Evolutionary conservation across 2,888 invertebrate species (phyloP).

Genomic region (Chesias legatella): DNA sequence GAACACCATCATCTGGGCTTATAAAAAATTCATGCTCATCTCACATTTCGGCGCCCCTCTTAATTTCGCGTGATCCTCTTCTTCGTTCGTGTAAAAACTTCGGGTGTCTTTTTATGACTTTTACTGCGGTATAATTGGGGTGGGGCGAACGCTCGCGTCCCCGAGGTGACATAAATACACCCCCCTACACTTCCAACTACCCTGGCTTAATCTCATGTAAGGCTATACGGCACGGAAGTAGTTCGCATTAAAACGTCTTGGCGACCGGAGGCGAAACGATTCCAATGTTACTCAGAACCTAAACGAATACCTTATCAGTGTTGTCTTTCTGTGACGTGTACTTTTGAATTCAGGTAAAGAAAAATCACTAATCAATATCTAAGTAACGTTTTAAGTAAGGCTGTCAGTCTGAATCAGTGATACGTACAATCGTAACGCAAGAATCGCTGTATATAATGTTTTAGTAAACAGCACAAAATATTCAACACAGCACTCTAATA

Average conservation of each 20-base stretch:
- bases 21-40: conserved; percentile 81
- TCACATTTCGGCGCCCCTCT: conserved; percentile 81
- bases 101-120: conserved; percentile 81
- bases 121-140: conserved; percentile 81
- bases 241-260: conserved; percentile 60
- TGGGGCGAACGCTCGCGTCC: conserved; percentile 75
- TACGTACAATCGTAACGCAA: conserved; percentile 4
- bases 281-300: too few relatives aligned
- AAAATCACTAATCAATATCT: too few relatives aligned
- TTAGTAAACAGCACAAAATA: conserved; percentile 28
- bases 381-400: too few relatives aligned
- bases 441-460: conserved; percentile 6
- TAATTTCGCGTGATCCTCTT: conserved; percentile 78
- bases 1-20: conserved; percentile 78
- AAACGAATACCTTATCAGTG: too few relatives aligned
- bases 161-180: conserved; percentile 80
- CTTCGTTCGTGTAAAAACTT: conserved; percentile 80
- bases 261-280: conserved; percentile 48
- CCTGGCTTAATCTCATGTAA: conserved; percentile 76
- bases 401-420: background rate
- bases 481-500: conserved; percentile 27
- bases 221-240: conserved; percentile 63
- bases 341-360: conserved; percentile 2
- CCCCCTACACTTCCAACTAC: conserved; percentile 64
- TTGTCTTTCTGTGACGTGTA: too few relatives aligned